These are phyloP conservation scores for Gasterosteus aculeatus DNA, from an alignment of 2,113 vertebrate genomes.

Conservation along the genomic window DNA sequence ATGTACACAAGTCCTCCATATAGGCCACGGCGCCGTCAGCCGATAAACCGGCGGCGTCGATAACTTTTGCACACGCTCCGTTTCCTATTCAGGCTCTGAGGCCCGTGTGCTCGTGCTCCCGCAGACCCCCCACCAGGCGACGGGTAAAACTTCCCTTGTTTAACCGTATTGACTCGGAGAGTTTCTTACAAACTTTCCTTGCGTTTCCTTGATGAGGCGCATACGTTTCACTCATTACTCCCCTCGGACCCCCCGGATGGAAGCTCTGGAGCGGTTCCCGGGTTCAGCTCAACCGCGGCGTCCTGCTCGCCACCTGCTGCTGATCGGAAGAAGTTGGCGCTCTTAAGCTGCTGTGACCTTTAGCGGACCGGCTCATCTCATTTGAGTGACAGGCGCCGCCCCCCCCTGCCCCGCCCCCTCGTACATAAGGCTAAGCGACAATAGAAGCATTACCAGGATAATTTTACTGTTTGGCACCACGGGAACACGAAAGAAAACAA, in stretches of 20 bases:
- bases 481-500: neutral
- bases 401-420: no score
- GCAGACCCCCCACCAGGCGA: no score
- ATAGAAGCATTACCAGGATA: neutral
- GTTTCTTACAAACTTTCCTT: slow-evolving; percentile 6
- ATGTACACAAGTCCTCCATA: neutral
- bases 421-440: neutral
- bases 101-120: neutral
- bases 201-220: neutral
- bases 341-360: neutral
- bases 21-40: neutral
- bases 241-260: neutral
- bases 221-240: slow-evolving; percentile 35
- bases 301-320: neutral
- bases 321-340: neutral
- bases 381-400: neutral
- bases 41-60: no score
- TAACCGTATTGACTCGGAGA: slow-evolving; percentile 16
- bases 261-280: no score
- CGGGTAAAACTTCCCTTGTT: neutral
- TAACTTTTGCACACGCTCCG: neutral
- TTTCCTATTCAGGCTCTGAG: neutral
- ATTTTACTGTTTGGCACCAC: neutral
- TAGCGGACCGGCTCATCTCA: neutral
- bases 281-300: no score